Percentiles rank a stretch among this genome's conserved stretches.
Conservation (phyloP, 2,797 vertebrate species). For the Falco berigora region DNA sequence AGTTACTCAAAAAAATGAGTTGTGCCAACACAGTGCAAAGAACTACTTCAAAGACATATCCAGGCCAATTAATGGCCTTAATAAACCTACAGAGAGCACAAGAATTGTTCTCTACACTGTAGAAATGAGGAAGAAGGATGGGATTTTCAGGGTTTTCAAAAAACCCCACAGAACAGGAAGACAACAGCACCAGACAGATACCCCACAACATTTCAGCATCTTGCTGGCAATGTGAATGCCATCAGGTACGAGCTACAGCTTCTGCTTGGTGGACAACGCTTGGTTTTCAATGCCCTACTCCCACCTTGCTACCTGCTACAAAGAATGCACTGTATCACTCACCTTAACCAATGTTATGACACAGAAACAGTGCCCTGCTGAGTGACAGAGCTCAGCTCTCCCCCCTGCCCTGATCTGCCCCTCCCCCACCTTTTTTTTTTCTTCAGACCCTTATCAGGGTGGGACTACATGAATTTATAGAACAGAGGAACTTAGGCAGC, state of each 20-base stretch:
- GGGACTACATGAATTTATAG: not conserved
- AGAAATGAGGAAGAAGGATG: not conserved
- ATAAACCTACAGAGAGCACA: not conserved
- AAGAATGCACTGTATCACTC: too few relatives aligned
- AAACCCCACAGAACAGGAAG: not conserved
- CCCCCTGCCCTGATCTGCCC: not conserved
- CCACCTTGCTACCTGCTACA: too few relatives aligned
- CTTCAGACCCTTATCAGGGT: not conserved
- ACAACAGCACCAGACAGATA: not conserved
- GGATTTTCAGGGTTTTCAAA: not conserved
- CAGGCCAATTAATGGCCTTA: not conserved
- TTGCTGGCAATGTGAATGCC: too few relatives aligned
- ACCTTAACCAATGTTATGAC: too few relatives aligned
- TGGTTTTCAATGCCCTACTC: too few relatives aligned
- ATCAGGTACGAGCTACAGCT: too few relatives aligned
- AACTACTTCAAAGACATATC: not conserved
- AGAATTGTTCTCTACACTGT: not conserved
- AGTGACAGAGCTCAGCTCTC: not conserved
- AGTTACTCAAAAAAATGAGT: not conserved
- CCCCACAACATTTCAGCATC: too few relatives aligned
- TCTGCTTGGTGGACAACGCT: too few relatives aligned
- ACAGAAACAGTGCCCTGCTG: not conserved
- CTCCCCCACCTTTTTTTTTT: not conserved
- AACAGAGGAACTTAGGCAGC: not conserved
- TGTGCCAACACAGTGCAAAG: not conserved